Conservation (phyloP, 2,113 vertebrate genomes). For the Stercorarius parasiticus region DNA sequence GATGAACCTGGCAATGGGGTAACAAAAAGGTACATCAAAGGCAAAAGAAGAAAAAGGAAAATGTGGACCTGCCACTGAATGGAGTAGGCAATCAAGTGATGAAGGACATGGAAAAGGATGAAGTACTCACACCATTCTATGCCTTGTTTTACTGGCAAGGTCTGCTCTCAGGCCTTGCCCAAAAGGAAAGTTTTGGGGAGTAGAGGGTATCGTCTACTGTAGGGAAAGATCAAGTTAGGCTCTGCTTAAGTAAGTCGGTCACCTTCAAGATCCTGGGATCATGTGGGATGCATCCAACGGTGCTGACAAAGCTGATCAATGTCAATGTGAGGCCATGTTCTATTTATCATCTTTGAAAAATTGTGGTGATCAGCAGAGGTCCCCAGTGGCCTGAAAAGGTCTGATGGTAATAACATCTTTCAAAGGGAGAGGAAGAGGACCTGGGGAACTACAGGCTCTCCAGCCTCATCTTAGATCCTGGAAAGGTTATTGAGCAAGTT, state of each 20-base stretch:
- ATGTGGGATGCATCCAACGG: rapidly evolving
- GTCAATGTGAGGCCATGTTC: neutral
- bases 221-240: neutral
- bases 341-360: neutral
- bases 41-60: neutral
- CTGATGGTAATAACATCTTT: neutral
- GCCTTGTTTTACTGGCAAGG: neutral
- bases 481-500: neutral
- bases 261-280: neutral
- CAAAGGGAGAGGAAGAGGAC: neutral
- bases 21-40: neutral
- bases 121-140: neutral
- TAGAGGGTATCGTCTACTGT: neutral
- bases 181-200: neutral
- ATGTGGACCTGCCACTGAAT: neutral
- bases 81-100: neutral
- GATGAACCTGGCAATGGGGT: neutral
- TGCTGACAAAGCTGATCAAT: neutral
- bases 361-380: neutral
- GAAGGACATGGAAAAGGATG: neutral
- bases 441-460: neutral
- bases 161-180: neutral
- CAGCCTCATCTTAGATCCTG: neutral
- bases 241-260: neutral
- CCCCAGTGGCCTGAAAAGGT: neutral